These are phyloP conservation scores for Poecilia gillii DNA, from an alignment of 2,797 vertebrate genomes.

Conservation along the genomic window DNA sequence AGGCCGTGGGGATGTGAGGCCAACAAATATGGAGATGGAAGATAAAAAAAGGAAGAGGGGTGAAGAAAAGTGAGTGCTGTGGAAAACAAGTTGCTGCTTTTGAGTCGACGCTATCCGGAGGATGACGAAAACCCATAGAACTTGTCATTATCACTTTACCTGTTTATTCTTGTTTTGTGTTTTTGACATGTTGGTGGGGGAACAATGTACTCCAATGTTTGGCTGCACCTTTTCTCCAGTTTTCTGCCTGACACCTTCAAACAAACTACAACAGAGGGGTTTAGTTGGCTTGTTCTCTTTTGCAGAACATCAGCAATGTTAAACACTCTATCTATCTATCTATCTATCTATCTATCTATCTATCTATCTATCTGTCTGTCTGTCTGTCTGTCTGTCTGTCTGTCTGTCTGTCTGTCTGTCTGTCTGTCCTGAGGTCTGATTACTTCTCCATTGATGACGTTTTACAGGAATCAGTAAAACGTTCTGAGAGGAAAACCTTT, in stretches of 20 bases:
- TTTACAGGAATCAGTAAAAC: neutral
- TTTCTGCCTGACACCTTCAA: constrained; percentile 36
- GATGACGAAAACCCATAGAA: constrained; percentile 36
- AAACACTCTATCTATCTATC: constrained; percentile 1
- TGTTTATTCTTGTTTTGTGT: constrained; percentile 39
- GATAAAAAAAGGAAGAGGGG: neutral
- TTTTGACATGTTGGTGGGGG: constrained; percentile 19
- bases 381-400: too few relatives aligned
- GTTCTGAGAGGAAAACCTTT: neutral
- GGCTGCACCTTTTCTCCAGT: constrained; percentile 17
- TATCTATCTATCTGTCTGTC: too few relatives aligned
- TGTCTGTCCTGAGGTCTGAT: neutral
- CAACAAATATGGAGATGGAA: constrained; percentile 2
- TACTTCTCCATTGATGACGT: neutral
- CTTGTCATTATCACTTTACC: constrained; percentile 47
- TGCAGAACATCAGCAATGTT: constrained; percentile 26
- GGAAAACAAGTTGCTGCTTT: constrained; percentile 48
- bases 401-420: too few relatives aligned
- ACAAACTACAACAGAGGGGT: constrained; percentile 27
- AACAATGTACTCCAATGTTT: constrained; percentile 42
- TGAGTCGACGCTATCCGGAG: constrained; percentile 31
- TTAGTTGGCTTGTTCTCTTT: constrained; percentile 34
- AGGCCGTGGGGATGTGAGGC: neutral
- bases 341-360: too few relatives aligned
- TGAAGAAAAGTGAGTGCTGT: constrained; percentile 21